Conservation (phyloP, 2,888 invertebrate genomes). For the Cantharis rufa region DNA sequence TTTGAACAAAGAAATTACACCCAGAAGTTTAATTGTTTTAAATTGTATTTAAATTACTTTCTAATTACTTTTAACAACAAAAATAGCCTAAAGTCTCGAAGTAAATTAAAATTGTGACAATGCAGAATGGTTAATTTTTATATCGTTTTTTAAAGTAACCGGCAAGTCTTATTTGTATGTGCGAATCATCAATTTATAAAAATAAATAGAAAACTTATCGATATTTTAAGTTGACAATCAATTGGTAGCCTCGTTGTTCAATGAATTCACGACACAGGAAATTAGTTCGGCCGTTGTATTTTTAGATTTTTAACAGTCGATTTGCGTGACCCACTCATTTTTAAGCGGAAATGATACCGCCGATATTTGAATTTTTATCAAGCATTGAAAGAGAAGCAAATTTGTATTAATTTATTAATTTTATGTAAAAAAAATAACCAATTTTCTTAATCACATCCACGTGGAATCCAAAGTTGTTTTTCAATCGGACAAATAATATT, state of each 20-base stretch:
- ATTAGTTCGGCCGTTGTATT: conserved; percentile 6
- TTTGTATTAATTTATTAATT: background rate
- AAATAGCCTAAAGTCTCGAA: background rate
- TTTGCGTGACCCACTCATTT: conserved; percentile 10
- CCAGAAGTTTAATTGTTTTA: background rate
- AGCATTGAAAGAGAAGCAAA: background rate
- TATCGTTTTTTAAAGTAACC: background rate
- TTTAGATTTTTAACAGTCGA: conserved; percentile 8
- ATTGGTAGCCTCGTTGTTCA: conserved; percentile 5
- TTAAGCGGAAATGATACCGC: conserved; percentile 14
- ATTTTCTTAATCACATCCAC: background rate
- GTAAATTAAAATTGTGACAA: background rate
- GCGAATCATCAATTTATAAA: background rate
- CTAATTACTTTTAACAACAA: background rate
- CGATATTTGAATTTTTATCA: conserved; percentile 7
- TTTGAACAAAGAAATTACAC: background rate
- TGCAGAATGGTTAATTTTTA: background rate
- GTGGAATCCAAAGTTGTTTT: background rate
- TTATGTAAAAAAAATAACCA: background rate
- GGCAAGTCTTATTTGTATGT: background rate
- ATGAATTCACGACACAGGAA: conserved; percentile 12
- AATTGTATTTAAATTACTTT: background rate
- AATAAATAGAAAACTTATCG: background rate
- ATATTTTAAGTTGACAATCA: background rate
- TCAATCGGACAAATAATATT: background rate